Conservation (phyloP, 2,888 invertebrate genomes). For the Lasius platythorax region DNA sequence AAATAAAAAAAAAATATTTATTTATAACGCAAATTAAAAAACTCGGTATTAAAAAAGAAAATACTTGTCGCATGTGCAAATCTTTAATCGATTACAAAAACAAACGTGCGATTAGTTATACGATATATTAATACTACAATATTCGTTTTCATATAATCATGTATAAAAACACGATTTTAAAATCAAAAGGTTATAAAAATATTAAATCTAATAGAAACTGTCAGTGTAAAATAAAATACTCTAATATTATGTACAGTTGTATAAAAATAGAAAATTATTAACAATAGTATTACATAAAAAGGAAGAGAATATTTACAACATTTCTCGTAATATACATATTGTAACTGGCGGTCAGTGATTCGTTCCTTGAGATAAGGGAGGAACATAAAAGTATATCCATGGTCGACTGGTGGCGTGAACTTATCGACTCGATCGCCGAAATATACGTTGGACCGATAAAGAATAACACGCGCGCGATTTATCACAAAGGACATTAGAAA, state of each 20-base stretch:
- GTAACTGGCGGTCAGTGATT: background rate
- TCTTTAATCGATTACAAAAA: background rate
- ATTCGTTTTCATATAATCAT: background rate
- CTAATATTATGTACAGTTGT: background rate
- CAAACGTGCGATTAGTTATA: background rate
- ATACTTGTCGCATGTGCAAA: background rate
- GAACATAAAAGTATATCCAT: too few species aligned
- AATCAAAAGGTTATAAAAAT: background rate
- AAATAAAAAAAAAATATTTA: slow-evolving; percentile 11
- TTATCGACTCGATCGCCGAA: too few species aligned
- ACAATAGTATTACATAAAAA: background rate
- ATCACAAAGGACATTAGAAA: too few species aligned
- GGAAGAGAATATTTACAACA: background rate
- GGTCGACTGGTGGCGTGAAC: too few species aligned
- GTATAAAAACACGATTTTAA: background rate
- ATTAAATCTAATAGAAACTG: background rate
- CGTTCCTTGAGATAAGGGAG: too few species aligned
- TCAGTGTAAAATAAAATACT: slow-evolving; percentile 7
- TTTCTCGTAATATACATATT: slow-evolving; percentile 9
- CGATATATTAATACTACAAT: background rate
- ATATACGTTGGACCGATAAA: too few species aligned
- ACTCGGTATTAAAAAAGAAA: background rate
- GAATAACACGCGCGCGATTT: too few species aligned
- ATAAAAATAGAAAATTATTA: slow-evolving; percentile 35
- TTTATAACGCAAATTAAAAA: background rate